Base-by-base conservation (phyloP, 2,113 vertebrate species). In the Pseudopodoces humilis region DNA sequence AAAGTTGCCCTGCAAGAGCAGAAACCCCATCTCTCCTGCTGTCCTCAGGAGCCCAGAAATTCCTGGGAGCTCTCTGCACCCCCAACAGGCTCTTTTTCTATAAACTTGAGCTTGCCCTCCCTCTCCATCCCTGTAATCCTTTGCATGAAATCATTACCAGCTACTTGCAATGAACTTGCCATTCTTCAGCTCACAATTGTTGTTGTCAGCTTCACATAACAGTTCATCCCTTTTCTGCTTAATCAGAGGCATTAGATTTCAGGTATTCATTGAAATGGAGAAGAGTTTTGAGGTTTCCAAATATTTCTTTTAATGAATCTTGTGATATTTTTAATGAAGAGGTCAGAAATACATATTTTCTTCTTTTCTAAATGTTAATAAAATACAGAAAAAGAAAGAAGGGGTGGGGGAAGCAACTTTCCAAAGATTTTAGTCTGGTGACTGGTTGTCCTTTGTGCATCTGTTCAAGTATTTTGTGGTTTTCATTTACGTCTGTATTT, bases 381-480 rank as follows among this genome's bases (percentile, higher is more conserved):
- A 95, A 92, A 92, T 49, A 71, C 92, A 96, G 94, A 86, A 86
- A 88, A 95, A 92, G 53, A 82, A 94, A 75, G 43, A 67, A 81
- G 27, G 80, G 72, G 41, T 18, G 64, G 56, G 47, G 41, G 15
- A 75, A 88, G 58, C 65, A 88, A 91, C 86, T 96, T 97, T 94
- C 95, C 88, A 93, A 84, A 84, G 67, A 94, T 72, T 95, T 96
- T 86, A 84, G 88, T 92, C 77, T 94, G 94, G 86, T 96, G 95
- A 96, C 95, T 95, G 72, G 47, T 82, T 95, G 94, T 95, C 93
- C 92, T 96, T 93, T 95, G 94, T 96, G 96, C 92, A 96, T 97
- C 90, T 94, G 85, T 96, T 96, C 96, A 97, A 97, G 92, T 97
- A 96, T 96, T 96, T 97, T 96, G 96, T 96, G 96, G 96, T 97